Evolutionary conservation across 2,113 vertebrate species (phyloP).

Genomic region (Ictidomys tridecemlineatus): DNA sequence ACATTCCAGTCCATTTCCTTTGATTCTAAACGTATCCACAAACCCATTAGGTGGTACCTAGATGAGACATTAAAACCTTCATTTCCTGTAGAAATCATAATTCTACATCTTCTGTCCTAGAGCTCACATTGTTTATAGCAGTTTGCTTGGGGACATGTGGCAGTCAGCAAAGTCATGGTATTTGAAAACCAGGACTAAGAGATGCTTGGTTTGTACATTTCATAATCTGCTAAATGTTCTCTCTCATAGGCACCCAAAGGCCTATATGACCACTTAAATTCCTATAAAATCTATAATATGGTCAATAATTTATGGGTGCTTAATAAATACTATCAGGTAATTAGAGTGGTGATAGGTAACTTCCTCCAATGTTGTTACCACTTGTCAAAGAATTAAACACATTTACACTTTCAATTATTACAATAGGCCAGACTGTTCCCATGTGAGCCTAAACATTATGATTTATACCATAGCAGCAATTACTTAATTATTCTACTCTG

Average conservation of each 20-base stretch:
- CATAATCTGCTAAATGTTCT: background rate
- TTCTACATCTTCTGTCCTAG: background rate
- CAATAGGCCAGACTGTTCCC: constrained; percentile 48
- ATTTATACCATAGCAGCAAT: constrained; percentile 13
- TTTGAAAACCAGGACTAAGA: background rate
- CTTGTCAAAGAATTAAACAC: constrained; percentile 60
- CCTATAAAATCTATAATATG: background rate
- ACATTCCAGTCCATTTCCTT: background rate
- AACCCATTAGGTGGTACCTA: background rate
- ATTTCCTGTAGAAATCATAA: background rate
- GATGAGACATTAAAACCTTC: background rate
- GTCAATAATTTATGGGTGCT: background rate
- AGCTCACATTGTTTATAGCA: background rate
- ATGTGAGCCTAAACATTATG: background rate
- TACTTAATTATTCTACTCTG: constrained; percentile 48
- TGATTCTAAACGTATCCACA: background rate
- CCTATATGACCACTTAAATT: background rate
- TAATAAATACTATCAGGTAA: background rate
- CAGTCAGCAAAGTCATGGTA: background rate
- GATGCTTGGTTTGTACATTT: background rate
- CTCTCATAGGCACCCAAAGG: background rate
- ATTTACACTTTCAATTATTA: constrained; percentile 61
- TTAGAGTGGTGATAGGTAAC: constrained; percentile 29
- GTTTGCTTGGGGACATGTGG: background rate
- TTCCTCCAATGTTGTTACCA: background rate